Base-by-base conservation (phyloP, 92 coral and sea anemone genomes). In the Epizoanthus fatuus region DNA sequence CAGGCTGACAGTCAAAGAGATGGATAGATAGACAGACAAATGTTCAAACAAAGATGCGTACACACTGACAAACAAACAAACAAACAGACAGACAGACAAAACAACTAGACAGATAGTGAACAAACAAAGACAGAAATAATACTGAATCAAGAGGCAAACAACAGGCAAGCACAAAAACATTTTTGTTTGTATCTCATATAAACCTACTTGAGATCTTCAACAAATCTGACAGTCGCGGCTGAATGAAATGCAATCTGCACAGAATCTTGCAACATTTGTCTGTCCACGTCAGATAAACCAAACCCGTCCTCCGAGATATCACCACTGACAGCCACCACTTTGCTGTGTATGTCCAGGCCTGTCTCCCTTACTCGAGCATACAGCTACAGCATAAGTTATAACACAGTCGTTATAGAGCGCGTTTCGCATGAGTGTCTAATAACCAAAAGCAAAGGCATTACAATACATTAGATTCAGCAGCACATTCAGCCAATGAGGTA, bases 221-320 rank as follows among this genome's bases (percentile, higher is more conserved):
- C 92, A 92, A 97, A 97, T 75, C 98, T 86, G 3, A 97, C 99
- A 17, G 99, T 97, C 17, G 99, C 99, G 58, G 99, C 99, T 13
- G 99, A 97, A 66, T 97, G 99, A 63, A 97, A 95, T 69, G 93
- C 95, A 70, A 97, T 90, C 54, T 97, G 89, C 53, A 95, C 97
- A 84, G 86, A 85, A 38, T 93, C 95, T 72, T 88, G 93, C 6
- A 97, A 69, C 68, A 76, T 78, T n/a, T 71, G 74, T 68, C 93
- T 91, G 79, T 97, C 98, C 35, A 87, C 95, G 3, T 90, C 89
- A 14, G 99, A 95, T 89, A 97, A 56, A 44, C 99, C 99, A 71
- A 97, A 93, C 58, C 81, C 87, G 19, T 94, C 91, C 84, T 97
- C 94, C 25, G 99, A 85, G 79, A 97, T 95, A 89, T 97, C 99